Conservation (phyloP, 2,113 vertebrate species). For the Oncorhynchus nerka region DNA sequence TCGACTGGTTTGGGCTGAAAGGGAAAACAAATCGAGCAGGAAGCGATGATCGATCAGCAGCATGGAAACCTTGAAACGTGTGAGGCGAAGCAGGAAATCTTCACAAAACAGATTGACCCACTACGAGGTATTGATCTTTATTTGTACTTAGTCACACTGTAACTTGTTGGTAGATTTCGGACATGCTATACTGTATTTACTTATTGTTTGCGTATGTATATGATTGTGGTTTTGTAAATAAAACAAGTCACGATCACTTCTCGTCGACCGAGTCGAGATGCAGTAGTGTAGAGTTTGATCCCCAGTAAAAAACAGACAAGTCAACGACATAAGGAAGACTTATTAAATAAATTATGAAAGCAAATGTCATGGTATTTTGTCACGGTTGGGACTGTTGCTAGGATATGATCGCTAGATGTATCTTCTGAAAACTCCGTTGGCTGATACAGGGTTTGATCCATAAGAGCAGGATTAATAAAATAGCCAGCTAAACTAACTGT, state of each 20-base stretch:
- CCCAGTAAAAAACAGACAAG: too few relatives aligned
- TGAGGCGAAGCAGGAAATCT: background rate
- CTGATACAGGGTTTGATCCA: too few relatives aligned
- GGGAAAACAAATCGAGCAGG: background rate
- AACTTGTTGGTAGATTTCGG: background rate
- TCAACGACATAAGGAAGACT: too few relatives aligned
- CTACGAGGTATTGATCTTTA: background rate
- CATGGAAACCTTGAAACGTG: background rate
- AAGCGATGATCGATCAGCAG: background rate
- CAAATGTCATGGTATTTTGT: too few relatives aligned
- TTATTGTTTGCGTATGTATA: background rate
- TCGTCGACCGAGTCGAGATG: too few relatives aligned
- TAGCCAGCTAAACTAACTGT: too few relatives aligned
- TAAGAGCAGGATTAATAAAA: too few relatives aligned
- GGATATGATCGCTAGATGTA: too few relatives aligned
- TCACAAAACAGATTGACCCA: background rate
- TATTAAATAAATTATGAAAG: too few relatives aligned
- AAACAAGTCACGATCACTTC: background rate
- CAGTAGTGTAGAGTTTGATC: too few relatives aligned
- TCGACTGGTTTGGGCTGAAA: conserved; percentile 26
- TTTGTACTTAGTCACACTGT: background rate
- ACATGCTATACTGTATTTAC: background rate
- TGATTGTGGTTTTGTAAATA: background rate
- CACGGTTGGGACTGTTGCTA: too few relatives aligned
- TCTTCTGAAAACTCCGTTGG: too few relatives aligned